Conservation (phyloP, 2,113 vertebrate species). For the Podocnemis expansa region DNA sequence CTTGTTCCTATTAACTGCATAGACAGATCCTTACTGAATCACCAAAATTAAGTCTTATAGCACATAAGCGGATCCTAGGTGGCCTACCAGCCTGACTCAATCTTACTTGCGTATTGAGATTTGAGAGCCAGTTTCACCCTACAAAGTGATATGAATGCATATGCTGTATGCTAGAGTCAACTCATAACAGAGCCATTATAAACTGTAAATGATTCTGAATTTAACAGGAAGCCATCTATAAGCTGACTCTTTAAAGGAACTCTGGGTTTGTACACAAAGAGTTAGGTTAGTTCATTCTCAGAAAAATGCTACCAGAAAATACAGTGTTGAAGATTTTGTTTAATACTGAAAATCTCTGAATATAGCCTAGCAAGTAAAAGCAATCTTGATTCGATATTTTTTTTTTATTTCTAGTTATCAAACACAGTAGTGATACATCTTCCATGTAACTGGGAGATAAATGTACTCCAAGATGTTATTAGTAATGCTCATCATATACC, state of each 20-base stretch:
- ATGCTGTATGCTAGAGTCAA: too few species aligned
- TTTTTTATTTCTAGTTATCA: not conserved
- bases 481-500: not conserved
- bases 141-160: not conserved
- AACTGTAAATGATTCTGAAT: not conserved
- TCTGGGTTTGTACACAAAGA: not conserved
- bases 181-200: fast-evolving
- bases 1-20: not conserved
- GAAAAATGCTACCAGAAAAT: not conserved
- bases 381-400: not conserved
- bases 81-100: not conserved
- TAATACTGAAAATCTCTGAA: not conserved
- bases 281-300: not conserved
- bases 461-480: not conserved
- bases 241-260: not conserved
- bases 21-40: not conserved
- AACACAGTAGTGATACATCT: not conserved
- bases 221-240: not conserved
- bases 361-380: not conserved
- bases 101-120: not conserved
- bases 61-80: not conserved
- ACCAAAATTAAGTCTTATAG: not conserved
- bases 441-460: not conserved
- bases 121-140: not conserved
- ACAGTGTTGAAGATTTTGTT: not conserved